Base-by-base conservation (phyloP, 2,888 invertebrate species). In the Mythimna impura region DNA sequence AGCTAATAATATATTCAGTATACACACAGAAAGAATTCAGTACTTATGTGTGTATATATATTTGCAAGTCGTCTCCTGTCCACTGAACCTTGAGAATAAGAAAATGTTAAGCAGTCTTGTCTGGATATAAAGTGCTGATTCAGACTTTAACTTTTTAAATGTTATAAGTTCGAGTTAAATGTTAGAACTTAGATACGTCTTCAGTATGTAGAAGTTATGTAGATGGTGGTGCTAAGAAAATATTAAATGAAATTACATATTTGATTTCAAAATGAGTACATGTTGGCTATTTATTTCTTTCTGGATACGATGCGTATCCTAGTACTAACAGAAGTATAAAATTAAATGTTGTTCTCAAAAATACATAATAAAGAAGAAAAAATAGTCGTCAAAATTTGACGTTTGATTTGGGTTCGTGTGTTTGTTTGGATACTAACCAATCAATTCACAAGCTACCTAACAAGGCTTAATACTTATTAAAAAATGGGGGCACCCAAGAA, bases 21-120 rank as follows among this genome's bases (percentile, higher is more conserved):
- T 84, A 87, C 82, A 87, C 83, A 86, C 73, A 81, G 83, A 88
- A 89, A 88, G 87, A 88, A 87, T 74, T 86, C 75, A 43, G 82
- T 77, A 79, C 72, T 67, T 84, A 76, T 50, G 74, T 82, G 66
- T 66, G 75, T 87, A 66, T 78, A 79, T 81, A 74, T 86, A 83
- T 85, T 78, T 80, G 78, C 77, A 71, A 86, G 84, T 81, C 86
- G 85, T 88, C 86, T 86, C 82, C 76, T 88, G 88, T 88, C 81
- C 89, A 88, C 76, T 90, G 88, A 89, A 88, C 88, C 85, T 83
- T 71, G 69, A 79, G 80, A 78, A 82, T 82, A 84, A 84, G 81
- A 87, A 83, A 84, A 78, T 79, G 78, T 77, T 77, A 71, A 80
- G 73, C 73, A 81, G 81, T 77, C 58, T 74, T 71, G 84, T 84